These are phyloP conservation scores for Cantharis rufa DNA, from an alignment of 2,888 invertebrate species.

Conservation along the genomic window DNA sequence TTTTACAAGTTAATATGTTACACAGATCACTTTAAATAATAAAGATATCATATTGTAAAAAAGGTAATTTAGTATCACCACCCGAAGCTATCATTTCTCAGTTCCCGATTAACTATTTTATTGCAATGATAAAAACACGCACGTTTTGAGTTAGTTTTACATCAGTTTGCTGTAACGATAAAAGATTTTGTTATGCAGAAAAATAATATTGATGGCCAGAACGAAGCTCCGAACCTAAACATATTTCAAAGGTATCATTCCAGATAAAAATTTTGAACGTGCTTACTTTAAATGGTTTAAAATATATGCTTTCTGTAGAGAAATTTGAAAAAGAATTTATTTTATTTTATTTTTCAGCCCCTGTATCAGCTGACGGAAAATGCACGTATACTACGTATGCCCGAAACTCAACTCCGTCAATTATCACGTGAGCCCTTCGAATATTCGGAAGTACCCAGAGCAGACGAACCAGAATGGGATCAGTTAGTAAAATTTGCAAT, in stretches of 20 bases:
- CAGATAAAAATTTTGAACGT: background rate
- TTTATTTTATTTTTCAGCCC: slow-evolving; percentile 43
- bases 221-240: background rate
- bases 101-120: background rate
- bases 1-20: no score
- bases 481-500: slow-evolving; percentile 75
- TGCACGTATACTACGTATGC: slow-evolving; percentile 71
- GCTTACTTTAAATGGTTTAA: background rate
- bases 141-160: background rate
- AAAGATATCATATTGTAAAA: background rate
- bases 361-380: slow-evolving; percentile 65
- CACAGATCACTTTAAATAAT: no score
- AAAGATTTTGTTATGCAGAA: background rate
- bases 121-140: background rate
- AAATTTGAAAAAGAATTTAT: background rate
- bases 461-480: slow-evolving; percentile 81
- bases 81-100: background rate
- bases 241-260: background rate
- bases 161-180: background rate
- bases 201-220: background rate
- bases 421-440: slow-evolving; percentile 74
- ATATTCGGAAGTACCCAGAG: slow-evolving; percentile 70
- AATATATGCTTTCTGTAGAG: background rate
- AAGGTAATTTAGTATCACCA: background rate
- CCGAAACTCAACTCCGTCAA: slow-evolving; percentile 70